Conservation (phyloP, 2,888 invertebrate species). For the Rhamnusium bicolor region DNA sequence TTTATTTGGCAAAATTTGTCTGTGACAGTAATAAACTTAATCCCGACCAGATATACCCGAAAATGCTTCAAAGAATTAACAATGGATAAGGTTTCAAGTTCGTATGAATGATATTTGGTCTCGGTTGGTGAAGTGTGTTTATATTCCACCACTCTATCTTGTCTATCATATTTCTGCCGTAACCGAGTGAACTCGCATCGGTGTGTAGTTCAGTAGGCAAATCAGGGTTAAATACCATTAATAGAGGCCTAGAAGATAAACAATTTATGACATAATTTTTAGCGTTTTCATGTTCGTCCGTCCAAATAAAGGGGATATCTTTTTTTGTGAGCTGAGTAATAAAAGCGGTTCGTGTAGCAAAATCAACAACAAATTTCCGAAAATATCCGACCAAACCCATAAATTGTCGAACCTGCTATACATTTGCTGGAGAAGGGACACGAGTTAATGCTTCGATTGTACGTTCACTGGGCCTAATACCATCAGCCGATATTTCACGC, state of each 20-base stretch:
- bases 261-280: conserved; percentile 43
- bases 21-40: no score
- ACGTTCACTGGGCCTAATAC: conserved; percentile 48
- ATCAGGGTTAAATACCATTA: conserved; percentile 55
- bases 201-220: conserved; percentile 55
- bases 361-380: conserved; percentile 48
- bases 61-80: no score
- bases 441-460: conserved; percentile 53
- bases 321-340: conserved; percentile 14
- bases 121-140: conserved; percentile 44
- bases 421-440: conserved; percentile 48
- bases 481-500: conserved; percentile 49
- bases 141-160: conserved; percentile 51
- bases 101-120: no score
- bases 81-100: no score
- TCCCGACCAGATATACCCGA: no score
- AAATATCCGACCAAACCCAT: conserved; percentile 57
- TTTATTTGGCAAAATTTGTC: no score
- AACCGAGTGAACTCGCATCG: no score
- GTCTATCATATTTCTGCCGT: conserved; percentile 55
- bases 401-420: conserved; percentile 55
- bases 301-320: conserved; percentile 34
- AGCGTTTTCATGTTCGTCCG: conserved; percentile 47
- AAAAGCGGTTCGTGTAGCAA: conserved; percentile 45
- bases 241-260: no score